Conservation (phyloP, 37 sponge, comb jelly and placozoan species). For the Crambe crambe region DNA sequence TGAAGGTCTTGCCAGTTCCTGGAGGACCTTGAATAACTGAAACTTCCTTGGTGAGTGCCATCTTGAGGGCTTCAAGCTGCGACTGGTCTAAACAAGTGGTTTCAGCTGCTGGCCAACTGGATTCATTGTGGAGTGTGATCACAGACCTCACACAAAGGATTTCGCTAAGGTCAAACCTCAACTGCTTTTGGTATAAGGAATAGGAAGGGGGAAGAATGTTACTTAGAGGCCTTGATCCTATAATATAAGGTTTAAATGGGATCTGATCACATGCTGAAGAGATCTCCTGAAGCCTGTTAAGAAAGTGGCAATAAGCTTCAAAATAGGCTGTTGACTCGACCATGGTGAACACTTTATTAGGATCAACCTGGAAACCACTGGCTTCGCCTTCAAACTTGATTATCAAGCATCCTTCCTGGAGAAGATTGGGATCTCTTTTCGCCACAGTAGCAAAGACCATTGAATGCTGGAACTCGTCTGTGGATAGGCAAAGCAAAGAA, state of each 20-base stretch:
- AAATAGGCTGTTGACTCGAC: slow-evolving; percentile 88
- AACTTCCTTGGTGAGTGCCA: slow-evolving; percentile 75
- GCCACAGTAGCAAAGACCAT: slow-evolving; percentile 70
- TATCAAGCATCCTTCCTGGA: slow-evolving; percentile 53
- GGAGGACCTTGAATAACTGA: slow-evolving; percentile 97
- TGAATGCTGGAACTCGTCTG: slow-evolving; percentile 35
- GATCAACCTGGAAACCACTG: slow-evolving; percentile 42
- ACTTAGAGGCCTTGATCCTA: slow-evolving; percentile 14
- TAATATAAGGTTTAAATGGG: slow-evolving; percentile 69
- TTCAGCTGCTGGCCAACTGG: slow-evolving; percentile 43
- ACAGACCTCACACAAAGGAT: not conserved
- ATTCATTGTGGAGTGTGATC: not conserved
- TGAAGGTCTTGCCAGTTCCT: slow-evolving; percentile 93
- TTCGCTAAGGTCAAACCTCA: not conserved
- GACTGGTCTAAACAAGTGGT: slow-evolving; percentile 59
- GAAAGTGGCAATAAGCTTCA: slow-evolving; percentile 87
- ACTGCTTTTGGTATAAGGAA: no score
- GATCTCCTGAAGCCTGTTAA: slow-evolving; percentile 56
- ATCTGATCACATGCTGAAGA: slow-evolving; percentile 1
- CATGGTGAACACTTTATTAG: slow-evolving; percentile 36
- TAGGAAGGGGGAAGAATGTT: slow-evolving; percentile 43
- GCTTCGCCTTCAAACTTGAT: slow-evolving; percentile 71
- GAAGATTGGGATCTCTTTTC: slow-evolving; percentile 46
- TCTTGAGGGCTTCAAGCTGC: slow-evolving; percentile 68
- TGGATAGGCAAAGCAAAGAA: slow-evolving; percentile 81